phyloP scores from a whole-genome alignment of 2,113 vertebrate species.

The Cichladusa arquata region DNA sequence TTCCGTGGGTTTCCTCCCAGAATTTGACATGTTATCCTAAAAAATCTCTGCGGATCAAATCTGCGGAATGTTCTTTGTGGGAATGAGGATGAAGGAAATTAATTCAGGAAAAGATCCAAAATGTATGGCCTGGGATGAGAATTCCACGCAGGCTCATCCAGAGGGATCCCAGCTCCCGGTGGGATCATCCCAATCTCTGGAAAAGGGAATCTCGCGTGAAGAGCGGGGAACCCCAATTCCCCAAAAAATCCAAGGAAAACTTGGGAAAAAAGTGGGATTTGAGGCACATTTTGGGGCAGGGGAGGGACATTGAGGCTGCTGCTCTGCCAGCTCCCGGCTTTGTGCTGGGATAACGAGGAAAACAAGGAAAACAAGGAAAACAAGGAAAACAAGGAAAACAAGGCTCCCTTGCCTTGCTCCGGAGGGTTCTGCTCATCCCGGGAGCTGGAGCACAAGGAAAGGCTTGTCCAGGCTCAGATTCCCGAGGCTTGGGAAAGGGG shows the following conservation, averaged over 20 bases:
- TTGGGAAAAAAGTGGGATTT: accelerated
- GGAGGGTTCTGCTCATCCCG: background rate
- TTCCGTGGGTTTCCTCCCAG: background rate
- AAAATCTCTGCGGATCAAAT: accelerated
- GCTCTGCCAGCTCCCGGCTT: accelerated
- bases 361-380: background rate
- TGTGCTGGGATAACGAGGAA: background rate
- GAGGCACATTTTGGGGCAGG: background rate
- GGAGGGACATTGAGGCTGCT: accelerated
- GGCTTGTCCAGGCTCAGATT: background rate
- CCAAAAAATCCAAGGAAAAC: background rate
- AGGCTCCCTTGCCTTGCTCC: background rate
- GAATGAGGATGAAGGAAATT: background rate
- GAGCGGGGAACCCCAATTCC: accelerated
- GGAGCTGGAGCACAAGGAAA: background rate
- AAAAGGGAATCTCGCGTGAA: accelerated
- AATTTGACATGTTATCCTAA: background rate
- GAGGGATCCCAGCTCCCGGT: background rate
- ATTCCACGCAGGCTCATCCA: accelerated
- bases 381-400: background rate
- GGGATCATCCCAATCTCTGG: background rate
- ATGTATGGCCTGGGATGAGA: accelerated
- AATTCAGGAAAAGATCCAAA: background rate
- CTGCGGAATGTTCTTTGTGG: background rate
- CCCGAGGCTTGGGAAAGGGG: background rate